Evolutionary conservation across 2,888 invertebrate genomes (phyloP), one percentile per base, ranked within the genome.

Genomic region (Automeris io): DNA sequence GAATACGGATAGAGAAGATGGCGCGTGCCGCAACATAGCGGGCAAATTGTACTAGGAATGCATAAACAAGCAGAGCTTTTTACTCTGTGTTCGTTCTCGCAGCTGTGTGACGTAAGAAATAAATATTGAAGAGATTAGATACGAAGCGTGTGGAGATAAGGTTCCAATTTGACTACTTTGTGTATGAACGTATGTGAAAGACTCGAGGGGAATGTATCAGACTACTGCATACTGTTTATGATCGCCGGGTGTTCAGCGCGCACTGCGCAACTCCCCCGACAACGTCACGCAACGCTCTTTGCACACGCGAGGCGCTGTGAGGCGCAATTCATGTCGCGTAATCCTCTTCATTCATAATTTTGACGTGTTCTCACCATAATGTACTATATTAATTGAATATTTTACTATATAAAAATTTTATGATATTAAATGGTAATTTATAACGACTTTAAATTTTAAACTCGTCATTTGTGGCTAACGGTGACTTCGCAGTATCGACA

Each of bases 261-360:
- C 81, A 85, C 78, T 85, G 85, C 85, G 85, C 85, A 86, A 86
- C 83, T 86, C 85, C 77, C 78, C 72, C 71, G 79, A 79, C 75
- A 77, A 78, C 79, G 78, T 79, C 76, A 77, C 61, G 59, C 61
- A 64, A n/a, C 67, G 66, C 58, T 43, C 42, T 43, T 39, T 35
- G 41, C 47, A 16, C 18, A 9, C 26, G 19, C 23, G 4, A 42
- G 44, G 33, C 12, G 36, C 11, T 45, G 58, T 61, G 54, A 59
- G 60, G 61, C 61, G 61, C 60, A 59, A 63, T 52, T 56, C 52
- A 51, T 46, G 49, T 50, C 47, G 43, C 46, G 46, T 40, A 42
- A 47, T 51, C 44, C 48, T 47, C 52, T 59, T 54, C 54, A 57
- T 53, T 55, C 58, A 65, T 57, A 52, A 50, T 49, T 45, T 37